A percentile compares a stretch with the other conserved stretches of the same genome.
Evolutionary conservation across 2,888 invertebrate species (phyloP).

Genomic region (Heliconius hortense): DNA sequence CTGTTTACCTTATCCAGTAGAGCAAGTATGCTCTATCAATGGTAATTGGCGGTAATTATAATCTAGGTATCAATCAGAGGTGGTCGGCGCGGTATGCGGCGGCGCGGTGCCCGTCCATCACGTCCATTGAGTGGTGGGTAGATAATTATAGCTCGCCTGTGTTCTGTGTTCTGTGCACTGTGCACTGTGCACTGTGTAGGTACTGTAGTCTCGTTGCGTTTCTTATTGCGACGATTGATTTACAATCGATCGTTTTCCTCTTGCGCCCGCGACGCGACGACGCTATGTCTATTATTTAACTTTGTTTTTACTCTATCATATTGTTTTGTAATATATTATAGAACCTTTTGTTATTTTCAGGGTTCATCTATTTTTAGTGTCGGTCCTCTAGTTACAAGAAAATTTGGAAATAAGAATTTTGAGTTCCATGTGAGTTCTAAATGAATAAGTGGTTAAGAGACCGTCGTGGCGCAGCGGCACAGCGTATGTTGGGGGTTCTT

Average conservation of each 20-base stretch:
- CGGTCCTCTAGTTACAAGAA: no score
- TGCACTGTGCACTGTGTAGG: no score
- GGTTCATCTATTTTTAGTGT: no score
- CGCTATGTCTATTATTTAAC: background rate
- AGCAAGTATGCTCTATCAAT: constrained; percentile 30
- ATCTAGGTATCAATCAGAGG: constrained; percentile 37
- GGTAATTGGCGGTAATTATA: constrained; percentile 36
- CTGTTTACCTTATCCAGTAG: constrained; percentile 15
- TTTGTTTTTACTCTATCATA: background rate
- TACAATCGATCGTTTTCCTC: constrained; percentile 50
- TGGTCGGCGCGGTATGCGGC: constrained; percentile 25
- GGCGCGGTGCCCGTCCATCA: constrained; percentile 29
- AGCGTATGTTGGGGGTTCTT: no score
- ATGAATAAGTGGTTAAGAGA: no score
- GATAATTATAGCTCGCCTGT: constrained; percentile 50
- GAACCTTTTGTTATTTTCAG: no score
- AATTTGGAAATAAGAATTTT: no score
- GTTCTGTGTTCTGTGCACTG: background rate
- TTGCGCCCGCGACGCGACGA: constrained; percentile 18
- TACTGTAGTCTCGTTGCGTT: constrained; percentile 44
- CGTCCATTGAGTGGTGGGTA: constrained; percentile 43
- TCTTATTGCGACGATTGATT: constrained; percentile 63
- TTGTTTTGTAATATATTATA: no score
- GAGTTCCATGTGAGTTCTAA: no score
- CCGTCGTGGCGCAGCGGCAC: no score